Conservation (phyloP, 2,888 invertebrate species). For the Limnephilus auricula region DNA sequence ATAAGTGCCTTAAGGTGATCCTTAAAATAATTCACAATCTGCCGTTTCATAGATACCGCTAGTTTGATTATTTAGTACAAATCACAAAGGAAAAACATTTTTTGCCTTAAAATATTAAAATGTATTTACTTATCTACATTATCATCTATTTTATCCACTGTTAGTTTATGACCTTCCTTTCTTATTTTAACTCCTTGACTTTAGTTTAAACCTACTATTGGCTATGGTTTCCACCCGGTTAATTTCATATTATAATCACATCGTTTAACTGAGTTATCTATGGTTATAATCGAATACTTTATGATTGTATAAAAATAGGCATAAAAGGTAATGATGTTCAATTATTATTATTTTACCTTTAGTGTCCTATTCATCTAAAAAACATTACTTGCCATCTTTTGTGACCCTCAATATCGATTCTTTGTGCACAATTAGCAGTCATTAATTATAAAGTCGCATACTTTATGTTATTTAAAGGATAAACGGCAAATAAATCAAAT, state of each 20-base stretch:
- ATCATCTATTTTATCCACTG: too few species aligned
- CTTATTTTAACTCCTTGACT: too few species aligned
- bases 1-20: too few species aligned
- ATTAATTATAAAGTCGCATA: not conserved
- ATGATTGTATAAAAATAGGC: not conserved
- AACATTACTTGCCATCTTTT: not conserved
- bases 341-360: not conserved
- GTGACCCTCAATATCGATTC: not conserved
- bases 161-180: too few species aligned
- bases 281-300: too few species aligned
- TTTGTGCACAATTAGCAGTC: not conserved
- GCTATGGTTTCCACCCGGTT: not conserved
- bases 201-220: not conserved
- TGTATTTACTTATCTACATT: too few species aligned
- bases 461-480: not conserved
- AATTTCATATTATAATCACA: not conserved
- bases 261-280: not conserved
- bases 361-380: not conserved
- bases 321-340: not conserved
- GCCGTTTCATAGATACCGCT: too few species aligned
- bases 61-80: too few species aligned
- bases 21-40: too few species aligned
- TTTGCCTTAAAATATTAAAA: too few species aligned
- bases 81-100: too few species aligned
- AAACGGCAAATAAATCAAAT: not conserved